phyloP scores from a whole-genome alignment of 1,140 invertebrate species.

The Cydia strobilella region DNA sequence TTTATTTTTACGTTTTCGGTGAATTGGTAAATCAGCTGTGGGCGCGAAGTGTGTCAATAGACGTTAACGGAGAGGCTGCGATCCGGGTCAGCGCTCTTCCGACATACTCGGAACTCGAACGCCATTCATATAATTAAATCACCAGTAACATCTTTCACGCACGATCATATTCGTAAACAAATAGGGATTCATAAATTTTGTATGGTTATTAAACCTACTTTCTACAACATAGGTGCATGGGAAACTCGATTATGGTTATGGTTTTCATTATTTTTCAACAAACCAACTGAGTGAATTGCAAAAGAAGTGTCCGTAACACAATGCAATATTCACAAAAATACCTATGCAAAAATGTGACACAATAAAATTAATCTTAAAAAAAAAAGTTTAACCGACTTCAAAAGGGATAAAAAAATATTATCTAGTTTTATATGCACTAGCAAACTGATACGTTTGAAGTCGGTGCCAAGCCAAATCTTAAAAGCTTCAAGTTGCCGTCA shows the following conservation, averaged over 20 bases:
- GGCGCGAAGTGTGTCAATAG: slow-evolving; percentile 63
- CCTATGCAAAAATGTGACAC: too few relatives aligned
- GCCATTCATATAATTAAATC: slow-evolving; percentile 14
- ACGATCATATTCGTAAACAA: slow-evolving; percentile 11
- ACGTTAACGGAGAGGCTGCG: slow-evolving; percentile 50
- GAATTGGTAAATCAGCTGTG: slow-evolving; percentile 54
- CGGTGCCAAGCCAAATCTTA: too few relatives aligned
- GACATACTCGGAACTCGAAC: not conserved
- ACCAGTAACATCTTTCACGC: slow-evolving; percentile 28
- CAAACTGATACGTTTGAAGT: too few relatives aligned
- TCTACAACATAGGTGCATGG: not conserved
- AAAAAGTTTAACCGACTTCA: too few relatives aligned
- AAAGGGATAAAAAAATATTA: too few relatives aligned
- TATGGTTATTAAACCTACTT: not conserved
- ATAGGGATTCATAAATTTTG: not conserved
- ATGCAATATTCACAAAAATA: too few relatives aligned
- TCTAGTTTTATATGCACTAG: too few relatives aligned
- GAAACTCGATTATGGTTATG: not conserved
- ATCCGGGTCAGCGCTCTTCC: slow-evolving; percentile 44
- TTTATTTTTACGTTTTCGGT: slow-evolving; percentile 29
- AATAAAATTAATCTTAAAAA: too few relatives aligned
- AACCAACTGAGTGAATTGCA: too few relatives aligned
- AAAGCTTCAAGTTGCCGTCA: too few relatives aligned
- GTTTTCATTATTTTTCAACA: too few relatives aligned
- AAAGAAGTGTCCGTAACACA: too few relatives aligned